Percentiles rank a stretch among this genome's conserved stretches.
phyloP scores from a whole-genome alignment of 2,797 vertebrate genomes.

The Micrastur ruficollis region DNA sequence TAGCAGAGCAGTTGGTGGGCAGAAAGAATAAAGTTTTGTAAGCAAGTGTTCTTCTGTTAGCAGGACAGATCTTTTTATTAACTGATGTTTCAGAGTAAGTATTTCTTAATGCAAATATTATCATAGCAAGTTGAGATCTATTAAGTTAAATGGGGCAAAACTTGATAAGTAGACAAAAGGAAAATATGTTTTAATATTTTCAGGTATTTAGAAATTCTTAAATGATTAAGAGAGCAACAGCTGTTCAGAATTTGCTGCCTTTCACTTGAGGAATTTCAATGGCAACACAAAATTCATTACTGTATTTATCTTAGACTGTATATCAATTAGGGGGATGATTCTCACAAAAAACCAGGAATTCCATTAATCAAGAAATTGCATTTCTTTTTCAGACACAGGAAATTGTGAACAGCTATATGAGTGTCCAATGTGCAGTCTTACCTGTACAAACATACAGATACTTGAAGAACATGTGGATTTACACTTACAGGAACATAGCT shows the following conservation, averaged over 20 bases:
- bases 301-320: background rate
- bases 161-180: background rate
- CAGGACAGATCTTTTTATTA: background rate
- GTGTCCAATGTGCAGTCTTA: conserved; percentile 86
- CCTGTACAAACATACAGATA: conserved; percentile 73
- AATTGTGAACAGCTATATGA: conserved; percentile 66
- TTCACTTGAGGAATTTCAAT: background rate
- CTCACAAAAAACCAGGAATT: background rate
- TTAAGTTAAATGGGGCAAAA: background rate
- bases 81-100: background rate
- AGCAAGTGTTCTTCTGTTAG: background rate
- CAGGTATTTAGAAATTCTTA: background rate
- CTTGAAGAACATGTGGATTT: conserved; percentile 80
- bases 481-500: conserved; percentile 75
- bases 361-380: background rate
- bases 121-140: background rate
- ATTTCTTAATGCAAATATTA: background rate
- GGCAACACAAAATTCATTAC: background rate
- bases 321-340: background rate
- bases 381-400: conserved; percentile 48
- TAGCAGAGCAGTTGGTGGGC: background rate
- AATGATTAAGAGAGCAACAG: background rate
- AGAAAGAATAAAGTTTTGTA: background rate
- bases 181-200: background rate
- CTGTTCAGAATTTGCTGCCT: background rate